Evolutionary conservation across 2,888 invertebrate species (phyloP).

Genomic region (Reticulitermes lucifugus): DNA sequence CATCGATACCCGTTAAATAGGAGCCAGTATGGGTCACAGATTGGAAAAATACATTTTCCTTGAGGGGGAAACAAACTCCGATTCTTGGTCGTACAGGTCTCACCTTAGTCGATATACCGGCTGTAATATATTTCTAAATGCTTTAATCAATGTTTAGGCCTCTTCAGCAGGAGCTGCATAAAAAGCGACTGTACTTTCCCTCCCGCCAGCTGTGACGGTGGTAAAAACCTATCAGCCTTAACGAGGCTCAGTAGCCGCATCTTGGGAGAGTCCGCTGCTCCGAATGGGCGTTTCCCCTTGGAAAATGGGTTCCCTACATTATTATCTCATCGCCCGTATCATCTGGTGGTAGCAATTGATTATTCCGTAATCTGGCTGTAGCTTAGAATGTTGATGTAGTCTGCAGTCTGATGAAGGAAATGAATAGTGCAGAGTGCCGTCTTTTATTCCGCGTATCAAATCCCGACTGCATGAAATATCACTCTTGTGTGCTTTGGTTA

Average conservation of each 20-base stretch:
- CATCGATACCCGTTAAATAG: no score
- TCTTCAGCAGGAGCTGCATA: background rate
- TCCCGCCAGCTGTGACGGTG: constrained; percentile 19
- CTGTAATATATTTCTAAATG: no score
- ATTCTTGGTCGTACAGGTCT: no score
- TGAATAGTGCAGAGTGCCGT: no score
- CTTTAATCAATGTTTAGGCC: no score
- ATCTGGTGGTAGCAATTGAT: constrained; percentile 25
- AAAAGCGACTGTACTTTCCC: constrained; percentile 12
- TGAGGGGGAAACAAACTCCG: no score
- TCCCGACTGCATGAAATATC: no score
- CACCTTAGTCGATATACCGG: no score
- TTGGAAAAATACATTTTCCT: no score
- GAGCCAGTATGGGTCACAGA: no score
- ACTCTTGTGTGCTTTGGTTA: no score
- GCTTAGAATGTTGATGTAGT: background rate
- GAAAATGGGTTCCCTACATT: background rate
- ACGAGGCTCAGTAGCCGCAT: constrained; percentile 28
- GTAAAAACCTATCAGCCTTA: constrained; percentile 39
- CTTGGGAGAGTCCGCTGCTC: constrained; percentile 15
- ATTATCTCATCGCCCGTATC: constrained; percentile 18
- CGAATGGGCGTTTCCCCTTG: constrained; percentile 30
- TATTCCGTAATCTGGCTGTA: constrained; percentile 24
- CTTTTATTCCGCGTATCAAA: no score
- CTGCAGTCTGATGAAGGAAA: background rate